Evolutionary conservation across 2,113 vertebrate species (phyloP).

Genomic region (Brachyistius frenatus): DNA sequence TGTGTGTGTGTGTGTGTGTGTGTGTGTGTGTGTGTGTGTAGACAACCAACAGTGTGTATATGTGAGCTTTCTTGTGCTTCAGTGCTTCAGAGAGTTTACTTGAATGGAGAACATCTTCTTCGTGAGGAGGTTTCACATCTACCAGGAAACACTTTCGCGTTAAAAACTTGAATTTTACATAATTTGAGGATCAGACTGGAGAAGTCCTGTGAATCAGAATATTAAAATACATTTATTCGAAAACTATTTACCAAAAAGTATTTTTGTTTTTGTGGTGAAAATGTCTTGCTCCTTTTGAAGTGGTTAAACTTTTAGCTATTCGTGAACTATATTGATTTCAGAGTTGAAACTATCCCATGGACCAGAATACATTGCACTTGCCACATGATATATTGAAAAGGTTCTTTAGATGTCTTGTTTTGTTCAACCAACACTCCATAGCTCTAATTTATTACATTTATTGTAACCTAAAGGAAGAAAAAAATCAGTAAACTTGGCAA

Average conservation of each 20-base stretch:
- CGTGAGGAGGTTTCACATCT: neutral
- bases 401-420: too few species aligned
- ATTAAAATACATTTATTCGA: too few species aligned
- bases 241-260: too few species aligned
- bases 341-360: neutral
- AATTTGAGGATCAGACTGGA: neutral
- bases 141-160: neutral
- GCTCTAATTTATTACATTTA: too few species aligned
- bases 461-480: too few species aligned
- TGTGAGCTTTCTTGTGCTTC: neutral
- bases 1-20: neutral
- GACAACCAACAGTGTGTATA: neutral
- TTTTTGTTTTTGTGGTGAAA: too few species aligned
- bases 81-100: neutral
- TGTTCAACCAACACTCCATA: too few species aligned
- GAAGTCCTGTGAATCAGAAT: neutral
- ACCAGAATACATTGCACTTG: neutral
- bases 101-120: neutral
- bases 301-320: neutral
- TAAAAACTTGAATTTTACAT: conserved; percentile 3
- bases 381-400: neutral
- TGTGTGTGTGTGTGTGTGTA: neutral
- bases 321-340: neutral
- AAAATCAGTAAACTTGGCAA: too few species aligned
- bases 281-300: too few species aligned